phyloP scores from a whole-genome alignment of 2,888 invertebrate genomes.

The Furcula furcula region DNA sequence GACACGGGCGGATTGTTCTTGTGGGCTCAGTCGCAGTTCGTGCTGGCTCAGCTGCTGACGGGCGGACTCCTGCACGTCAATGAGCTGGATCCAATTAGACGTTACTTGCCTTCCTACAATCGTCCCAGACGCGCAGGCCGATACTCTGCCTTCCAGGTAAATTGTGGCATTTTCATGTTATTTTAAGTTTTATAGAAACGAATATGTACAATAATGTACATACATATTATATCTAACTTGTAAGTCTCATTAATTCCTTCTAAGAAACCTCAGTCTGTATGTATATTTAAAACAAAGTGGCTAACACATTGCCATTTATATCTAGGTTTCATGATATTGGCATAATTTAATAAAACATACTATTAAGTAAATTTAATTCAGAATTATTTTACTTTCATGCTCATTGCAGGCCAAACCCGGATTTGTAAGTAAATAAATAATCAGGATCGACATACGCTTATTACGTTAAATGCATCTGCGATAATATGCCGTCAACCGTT shows the following conservation, averaged over 20 bases:
- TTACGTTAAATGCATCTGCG: neutral
- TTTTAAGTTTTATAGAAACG: neutral
- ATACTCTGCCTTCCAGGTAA: slow-evolving; percentile 98
- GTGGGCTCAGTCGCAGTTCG: slow-evolving; percentile 98
- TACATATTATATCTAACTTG: neutral
- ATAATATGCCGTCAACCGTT: slow-evolving; percentile 1
- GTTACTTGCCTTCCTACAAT: slow-evolving; percentile 97
- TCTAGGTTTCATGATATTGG: neutral
- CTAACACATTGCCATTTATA: too few relatives aligned
- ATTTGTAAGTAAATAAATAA: slow-evolving; percentile 57
- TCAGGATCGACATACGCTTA: neutral
- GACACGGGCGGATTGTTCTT: slow-evolving; percentile 87
- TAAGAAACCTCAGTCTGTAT: too few relatives aligned
- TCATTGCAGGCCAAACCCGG: slow-evolving; percentile 67
- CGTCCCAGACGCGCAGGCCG: slow-evolving; percentile 94
- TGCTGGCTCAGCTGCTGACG: slow-evolving; percentile 95
- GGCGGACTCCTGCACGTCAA: slow-evolving; percentile 94
- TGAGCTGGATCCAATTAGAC: slow-evolving; percentile 96
- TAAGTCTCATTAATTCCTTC: too few relatives aligned
- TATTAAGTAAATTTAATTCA: slow-evolving; percentile 5
- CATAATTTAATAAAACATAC: neutral
- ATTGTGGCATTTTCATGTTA: too few relatives aligned
- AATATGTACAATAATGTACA: neutral
- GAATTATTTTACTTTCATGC: slow-evolving; percentile 59
- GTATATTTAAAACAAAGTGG: too few relatives aligned